phyloP scores from a whole-genome alignment of 2,797 vertebrate genomes.

The Loris lydekkerianus region DNA sequence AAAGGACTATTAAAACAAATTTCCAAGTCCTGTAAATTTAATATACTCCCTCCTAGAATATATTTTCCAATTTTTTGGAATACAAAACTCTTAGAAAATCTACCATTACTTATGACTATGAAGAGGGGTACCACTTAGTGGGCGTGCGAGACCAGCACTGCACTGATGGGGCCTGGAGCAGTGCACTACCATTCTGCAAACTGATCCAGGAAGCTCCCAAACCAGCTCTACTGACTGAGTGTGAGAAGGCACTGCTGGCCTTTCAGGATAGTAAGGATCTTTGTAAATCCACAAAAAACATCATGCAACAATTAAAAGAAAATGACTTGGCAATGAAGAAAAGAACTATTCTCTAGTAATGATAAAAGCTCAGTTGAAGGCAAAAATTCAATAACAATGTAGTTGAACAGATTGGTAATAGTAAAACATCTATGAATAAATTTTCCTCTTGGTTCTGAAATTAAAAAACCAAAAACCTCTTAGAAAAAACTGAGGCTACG shows the following conservation, averaged over 20 bases:
- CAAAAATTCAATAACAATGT: neutral
- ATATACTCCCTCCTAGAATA: neutral
- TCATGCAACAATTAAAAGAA: slow-evolving; percentile 59
- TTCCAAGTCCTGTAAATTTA: neutral
- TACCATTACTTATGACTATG: too few species aligned
- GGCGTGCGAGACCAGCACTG: slow-evolving; percentile 12
- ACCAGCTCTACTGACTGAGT: fast-evolving
- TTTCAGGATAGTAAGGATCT: slow-evolving; percentile 47
- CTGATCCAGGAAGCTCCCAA: neutral
- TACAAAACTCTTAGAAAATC: neutral
- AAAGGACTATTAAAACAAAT: neutral
- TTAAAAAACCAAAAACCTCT: neutral
- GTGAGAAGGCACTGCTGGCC: slow-evolving; percentile 46
- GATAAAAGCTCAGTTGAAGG: slow-evolving; percentile 67
- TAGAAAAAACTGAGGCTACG: neutral
- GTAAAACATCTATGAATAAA: slow-evolving; percentile 67
- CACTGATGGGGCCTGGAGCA: slow-evolving; percentile 60
- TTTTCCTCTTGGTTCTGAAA: slow-evolving; percentile 59
- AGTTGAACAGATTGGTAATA: neutral
- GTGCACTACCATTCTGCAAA: neutral
- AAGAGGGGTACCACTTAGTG: slow-evolving; percentile 31
- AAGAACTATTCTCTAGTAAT: slow-evolving; percentile 69
- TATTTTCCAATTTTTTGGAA: neutral
- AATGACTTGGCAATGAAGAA: slow-evolving; percentile 22
- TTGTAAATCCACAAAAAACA: slow-evolving; percentile 28